Percentiles rank a stretch among this genome's conserved stretches.
phyloP scores from a whole-genome alignment of 2,113 vertebrate genomes.

The Dipodomys merriami region DNA sequence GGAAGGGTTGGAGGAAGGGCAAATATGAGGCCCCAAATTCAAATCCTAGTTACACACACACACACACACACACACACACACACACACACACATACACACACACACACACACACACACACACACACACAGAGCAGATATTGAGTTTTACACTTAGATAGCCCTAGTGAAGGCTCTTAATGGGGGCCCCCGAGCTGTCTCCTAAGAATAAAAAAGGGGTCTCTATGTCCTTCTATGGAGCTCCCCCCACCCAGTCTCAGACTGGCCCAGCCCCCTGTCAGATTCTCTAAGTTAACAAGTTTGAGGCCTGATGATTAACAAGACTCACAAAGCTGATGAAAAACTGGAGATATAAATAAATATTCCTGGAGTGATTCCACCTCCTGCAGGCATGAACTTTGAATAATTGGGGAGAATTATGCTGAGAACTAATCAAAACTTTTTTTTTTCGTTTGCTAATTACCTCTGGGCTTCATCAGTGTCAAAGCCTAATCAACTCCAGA shows the following conservation, averaged over 20 bases:
- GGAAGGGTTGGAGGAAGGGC: no score
- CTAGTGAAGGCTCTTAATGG: fast-evolving
- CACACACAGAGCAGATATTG: neutral
- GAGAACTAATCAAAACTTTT: slow-evolving; percentile 91
- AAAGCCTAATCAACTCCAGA: slow-evolving; percentile 91
- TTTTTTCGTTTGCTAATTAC: slow-evolving; percentile 90
- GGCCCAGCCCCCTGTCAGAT: slow-evolving; percentile 26
- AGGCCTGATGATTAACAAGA: slow-evolving; percentile 85
- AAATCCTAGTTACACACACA: no score
- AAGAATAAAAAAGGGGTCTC: no score
- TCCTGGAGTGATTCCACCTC: slow-evolving; percentile 90
- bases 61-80: no score
- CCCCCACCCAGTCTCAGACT: neutral
- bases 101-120: no score
- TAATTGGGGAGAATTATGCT: slow-evolving; percentile 92
- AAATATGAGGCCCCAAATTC: no score
- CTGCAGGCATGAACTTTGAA: slow-evolving; percentile 92
- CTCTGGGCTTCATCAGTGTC: slow-evolving; percentile 91
- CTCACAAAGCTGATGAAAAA: slow-evolving; percentile 87
- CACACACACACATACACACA: no score
- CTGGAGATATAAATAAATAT: slow-evolving; percentile 90
- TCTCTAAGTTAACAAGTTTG: slow-evolving; percentile 84
- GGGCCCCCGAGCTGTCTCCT: neutral
- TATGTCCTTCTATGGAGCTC: neutral
- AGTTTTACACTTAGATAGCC: neutral